Evolutionary conservation across 2,797 vertebrate species (phyloP).

Genomic region (Choloepus didactylus): DNA sequence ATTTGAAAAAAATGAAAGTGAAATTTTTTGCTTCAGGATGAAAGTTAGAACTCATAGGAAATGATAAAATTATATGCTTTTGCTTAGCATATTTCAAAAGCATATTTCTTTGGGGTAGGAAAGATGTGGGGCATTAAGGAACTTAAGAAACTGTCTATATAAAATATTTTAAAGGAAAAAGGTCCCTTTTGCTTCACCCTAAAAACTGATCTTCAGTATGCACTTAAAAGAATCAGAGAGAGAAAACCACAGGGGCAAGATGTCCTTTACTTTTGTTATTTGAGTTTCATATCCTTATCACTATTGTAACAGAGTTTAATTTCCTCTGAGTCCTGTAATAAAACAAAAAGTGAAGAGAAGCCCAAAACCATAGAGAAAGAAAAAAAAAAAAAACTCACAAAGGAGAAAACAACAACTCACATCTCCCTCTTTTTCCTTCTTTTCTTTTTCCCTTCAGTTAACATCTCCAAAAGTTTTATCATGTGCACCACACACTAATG

Average conservation of each 20-base stretch:
- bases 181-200: not conserved
- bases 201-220: not conserved
- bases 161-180: not conserved
- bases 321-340: constrained; percentile 36
- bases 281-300: constrained; percentile 26
- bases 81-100: not conserved
- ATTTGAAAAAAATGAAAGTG: not conserved
- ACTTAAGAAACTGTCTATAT: fast-evolving
- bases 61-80: not conserved
- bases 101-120: not conserved
- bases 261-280: constrained; percentile 44
- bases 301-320: constrained; percentile 29
- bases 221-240: not conserved
- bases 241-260: not conserved
- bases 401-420: not conserved
- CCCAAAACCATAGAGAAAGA: not conserved
- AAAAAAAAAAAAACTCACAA: not conserved
- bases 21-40: constrained; percentile 18
- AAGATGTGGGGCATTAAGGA: not conserved
- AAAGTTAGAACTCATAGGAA: not conserved
- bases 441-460: not conserved
- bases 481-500: too few species aligned
- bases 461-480: not conserved
- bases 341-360: constrained; percentile 32
- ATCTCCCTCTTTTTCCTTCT: not conserved